A percentile compares a stretch with the other conserved stretches of the same genome.
These are phyloP conservation scores for Leptinotarsa defecta DNA, from an alignment of 1,140 invertebrate species.

Conservation along the genomic window DNA sequence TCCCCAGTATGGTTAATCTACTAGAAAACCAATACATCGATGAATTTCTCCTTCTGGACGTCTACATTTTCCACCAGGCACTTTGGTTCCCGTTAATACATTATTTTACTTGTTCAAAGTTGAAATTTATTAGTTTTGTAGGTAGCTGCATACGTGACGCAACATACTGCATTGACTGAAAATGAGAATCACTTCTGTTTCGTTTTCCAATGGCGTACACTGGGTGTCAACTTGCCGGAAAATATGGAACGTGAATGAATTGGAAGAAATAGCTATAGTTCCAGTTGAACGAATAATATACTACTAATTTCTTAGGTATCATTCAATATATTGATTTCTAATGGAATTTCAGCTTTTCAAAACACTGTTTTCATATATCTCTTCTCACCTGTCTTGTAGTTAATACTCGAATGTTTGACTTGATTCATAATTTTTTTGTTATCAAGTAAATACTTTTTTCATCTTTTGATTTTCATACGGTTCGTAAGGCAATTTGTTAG, in stretches of 20 bases:
- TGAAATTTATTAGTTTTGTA: conserved; percentile 36
- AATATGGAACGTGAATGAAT: background rate
- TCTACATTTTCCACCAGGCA: background rate
- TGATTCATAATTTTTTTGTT: no score
- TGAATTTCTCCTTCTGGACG: background rate
- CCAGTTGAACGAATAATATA: no score
- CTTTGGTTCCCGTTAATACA: conserved; percentile 4
- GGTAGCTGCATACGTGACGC: conserved; percentile 25
- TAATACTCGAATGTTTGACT: no score
- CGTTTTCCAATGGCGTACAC: background rate
- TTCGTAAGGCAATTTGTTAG: no score
- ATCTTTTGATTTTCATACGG: no score
- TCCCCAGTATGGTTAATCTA: background rate
- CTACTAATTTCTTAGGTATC: no score
- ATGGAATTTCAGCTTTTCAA: no score
- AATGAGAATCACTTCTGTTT: background rate
- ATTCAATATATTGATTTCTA: no score
- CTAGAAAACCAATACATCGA: background rate
- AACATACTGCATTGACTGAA: conserved; percentile 4
- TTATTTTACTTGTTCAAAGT: conserved; percentile 39
- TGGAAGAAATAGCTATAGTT: background rate
- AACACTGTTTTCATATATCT: no score
- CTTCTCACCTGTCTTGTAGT: no score
- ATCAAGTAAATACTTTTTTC: no score
- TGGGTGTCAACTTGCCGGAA: background rate